Evolutionary conservation across 2,113 vertebrate species (phyloP).

Genomic region (Sinocyclocheilus rhinocerous): DNA sequence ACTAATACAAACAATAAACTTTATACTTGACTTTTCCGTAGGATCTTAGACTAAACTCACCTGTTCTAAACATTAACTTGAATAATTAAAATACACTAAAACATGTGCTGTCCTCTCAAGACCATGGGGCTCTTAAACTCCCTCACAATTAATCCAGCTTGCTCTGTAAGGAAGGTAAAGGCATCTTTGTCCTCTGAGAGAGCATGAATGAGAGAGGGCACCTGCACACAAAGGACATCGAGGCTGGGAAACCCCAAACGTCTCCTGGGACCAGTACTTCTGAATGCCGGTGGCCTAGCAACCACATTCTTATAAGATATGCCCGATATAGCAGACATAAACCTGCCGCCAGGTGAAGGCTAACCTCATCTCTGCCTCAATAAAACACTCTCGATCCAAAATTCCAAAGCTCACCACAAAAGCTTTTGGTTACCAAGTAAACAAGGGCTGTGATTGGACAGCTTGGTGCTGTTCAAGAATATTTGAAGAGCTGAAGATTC

Average conservation of each 20-base stretch:
- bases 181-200: constrained; percentile 40
- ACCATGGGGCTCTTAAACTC: neutral
- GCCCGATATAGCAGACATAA: neutral
- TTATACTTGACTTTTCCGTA: neutral
- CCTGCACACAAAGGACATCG: constrained; percentile 43
- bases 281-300: constrained; percentile 35
- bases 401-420: constrained; percentile 5
- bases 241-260: constrained; percentile 47
- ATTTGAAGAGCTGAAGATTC: neutral
- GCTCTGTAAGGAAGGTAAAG: constrained; percentile 31
- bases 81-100: constrained; percentile 1
- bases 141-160: neutral
- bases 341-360: constrained; percentile 2
- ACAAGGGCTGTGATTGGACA: neutral
- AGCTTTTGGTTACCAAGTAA: neutral
- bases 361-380: neutral
- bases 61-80: neutral
- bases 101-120: constrained; percentile 4
- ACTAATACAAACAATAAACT: neutral
- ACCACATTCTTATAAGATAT: constrained; percentile 26
- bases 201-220: constrained; percentile 29
- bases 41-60: neutral
- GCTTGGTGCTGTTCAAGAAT: neutral
- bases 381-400: neutral
- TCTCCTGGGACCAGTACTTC: constrained; percentile 28